These are phyloP conservation scores for Hormaphis cornu DNA, from an alignment of 1,140 invertebrate species.

Conservation along the genomic window DNA sequence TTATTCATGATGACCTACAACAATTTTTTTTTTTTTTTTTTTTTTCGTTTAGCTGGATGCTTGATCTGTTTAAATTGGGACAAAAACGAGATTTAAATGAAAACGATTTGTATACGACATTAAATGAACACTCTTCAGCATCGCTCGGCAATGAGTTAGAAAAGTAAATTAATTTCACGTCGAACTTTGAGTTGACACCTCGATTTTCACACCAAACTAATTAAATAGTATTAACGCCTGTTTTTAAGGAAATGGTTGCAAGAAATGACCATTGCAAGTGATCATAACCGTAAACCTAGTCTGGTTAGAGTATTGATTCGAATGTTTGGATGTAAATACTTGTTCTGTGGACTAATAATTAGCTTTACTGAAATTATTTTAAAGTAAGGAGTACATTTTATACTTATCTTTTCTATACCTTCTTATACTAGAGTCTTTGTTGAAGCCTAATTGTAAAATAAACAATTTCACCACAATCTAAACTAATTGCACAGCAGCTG, in stretches of 20 bases:
- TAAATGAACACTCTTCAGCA: conserved; percentile 52
- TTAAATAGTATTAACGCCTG: too few relatives aligned
- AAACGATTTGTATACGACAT: conserved; percentile 57
- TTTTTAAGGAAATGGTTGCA: conserved; percentile 36
- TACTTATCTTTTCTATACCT: not conserved
- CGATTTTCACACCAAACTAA: too few relatives aligned
- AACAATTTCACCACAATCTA: too few relatives aligned
- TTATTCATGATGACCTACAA: not conserved
- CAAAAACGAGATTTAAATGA: conserved; percentile 57
- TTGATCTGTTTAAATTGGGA: conserved; percentile 57
- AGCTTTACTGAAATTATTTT: conserved; percentile 47
- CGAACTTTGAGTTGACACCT: not conserved
- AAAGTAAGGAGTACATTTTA: conserved; percentile 32
- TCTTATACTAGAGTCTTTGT: not conserved
- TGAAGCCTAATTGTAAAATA: not conserved
- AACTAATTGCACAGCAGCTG: too few relatives aligned
- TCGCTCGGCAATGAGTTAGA: conserved; percentile 49
- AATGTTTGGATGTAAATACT: conserved; percentile 47
- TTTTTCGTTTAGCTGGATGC: conserved; percentile 49
- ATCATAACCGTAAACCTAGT: conserved; percentile 44
- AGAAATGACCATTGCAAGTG: conserved; percentile 39
- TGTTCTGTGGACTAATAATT: conserved; percentile 46
- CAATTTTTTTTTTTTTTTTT: not conserved
- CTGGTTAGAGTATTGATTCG: conserved; percentile 46
- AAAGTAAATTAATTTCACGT: conserved; percentile 30